Conservation (phyloP, 2,888 invertebrate genomes). For the Syrista parreyssii region DNA sequence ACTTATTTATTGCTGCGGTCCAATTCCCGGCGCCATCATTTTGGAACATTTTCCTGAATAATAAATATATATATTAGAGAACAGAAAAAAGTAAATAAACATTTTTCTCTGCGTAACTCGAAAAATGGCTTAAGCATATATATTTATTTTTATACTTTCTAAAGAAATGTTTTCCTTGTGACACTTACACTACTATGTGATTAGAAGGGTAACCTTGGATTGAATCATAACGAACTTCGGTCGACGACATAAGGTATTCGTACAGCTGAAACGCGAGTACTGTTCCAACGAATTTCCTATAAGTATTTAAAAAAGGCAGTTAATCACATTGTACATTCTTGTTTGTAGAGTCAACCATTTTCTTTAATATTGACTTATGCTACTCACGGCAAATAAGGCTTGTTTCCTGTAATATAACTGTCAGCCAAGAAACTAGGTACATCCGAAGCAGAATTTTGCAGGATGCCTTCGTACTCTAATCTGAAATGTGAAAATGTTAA, state of each 20-base stretch:
- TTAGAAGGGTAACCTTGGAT: slow-evolving; percentile 34
- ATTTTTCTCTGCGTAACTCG: neutral
- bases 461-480: slow-evolving; percentile 46
- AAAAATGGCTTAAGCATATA: neutral
- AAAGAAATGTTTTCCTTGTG: neutral
- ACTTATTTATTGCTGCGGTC: slow-evolving; percentile 36
- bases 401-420: slow-evolving; percentile 50
- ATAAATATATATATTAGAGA: neutral
- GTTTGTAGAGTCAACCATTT: neutral
- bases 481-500: slow-evolving; percentile 28
- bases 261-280: slow-evolving; percentile 57
- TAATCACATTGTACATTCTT: neutral
- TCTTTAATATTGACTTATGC: neutral
- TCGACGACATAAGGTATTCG: slow-evolving; percentile 47
- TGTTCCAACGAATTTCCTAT: slow-evolving; percentile 53
- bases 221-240: slow-evolving; percentile 46
- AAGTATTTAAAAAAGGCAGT: slow-evolving; percentile 2
- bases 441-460: slow-evolving; percentile 23
- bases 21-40: slow-evolving; percentile 45
- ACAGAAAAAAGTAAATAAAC: neutral
- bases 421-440: slow-evolving; percentile 54
- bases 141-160: neutral
- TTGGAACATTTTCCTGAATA: slow-evolving; percentile 48
- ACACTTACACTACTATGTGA: slow-evolving; percentile 47
- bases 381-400: slow-evolving; percentile 58